Conservation (phyloP, 1,140 invertebrate genomes). For the Schlechtendalia chinensis region DNA sequence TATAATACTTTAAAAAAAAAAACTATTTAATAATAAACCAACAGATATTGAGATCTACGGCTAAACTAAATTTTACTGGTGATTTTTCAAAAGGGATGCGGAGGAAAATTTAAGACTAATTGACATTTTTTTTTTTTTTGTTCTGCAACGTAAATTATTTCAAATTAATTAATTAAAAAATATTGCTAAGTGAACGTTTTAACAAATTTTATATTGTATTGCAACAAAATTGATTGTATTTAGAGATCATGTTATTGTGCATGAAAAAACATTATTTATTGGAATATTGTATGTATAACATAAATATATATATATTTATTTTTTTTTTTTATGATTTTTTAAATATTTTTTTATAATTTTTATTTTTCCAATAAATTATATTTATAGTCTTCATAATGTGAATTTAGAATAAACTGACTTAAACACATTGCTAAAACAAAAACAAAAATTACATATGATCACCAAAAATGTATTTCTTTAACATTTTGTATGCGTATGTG, state of each 20-base stretch:
- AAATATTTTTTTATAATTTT: constrained; percentile 41
- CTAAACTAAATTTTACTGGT: constrained; percentile 45
- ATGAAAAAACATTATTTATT: constrained; percentile 45
- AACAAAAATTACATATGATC: constrained; percentile 36
- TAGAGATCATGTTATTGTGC: constrained; percentile 48
- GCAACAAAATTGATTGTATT: constrained; percentile 49
- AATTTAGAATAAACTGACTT: constrained; percentile 47
- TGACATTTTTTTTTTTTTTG: constrained; percentile 44
- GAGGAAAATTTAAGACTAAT: constrained; percentile 38
- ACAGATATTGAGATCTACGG: constrained; percentile 50
- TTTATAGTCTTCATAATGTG: constrained; percentile 41
- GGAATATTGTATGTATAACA: constrained; percentile 46
- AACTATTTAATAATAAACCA: constrained; percentile 45
- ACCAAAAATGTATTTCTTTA: constrained; percentile 32
- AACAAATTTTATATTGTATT: constrained; percentile 46
- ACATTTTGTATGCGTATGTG: constrained; percentile 44
- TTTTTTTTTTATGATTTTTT: background rate
- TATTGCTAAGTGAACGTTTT: constrained; percentile 41
- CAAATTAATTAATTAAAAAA: constrained; percentile 17
- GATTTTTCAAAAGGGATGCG: constrained; percentile 9
- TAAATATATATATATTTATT: constrained; percentile 33
- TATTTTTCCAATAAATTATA: constrained; percentile 46
- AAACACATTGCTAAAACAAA: constrained; percentile 41
- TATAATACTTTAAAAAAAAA: constrained; percentile 50
- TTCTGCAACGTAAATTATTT: constrained; percentile 43